Evolutionary conservation across 23 tunicate genomes (phyloP).

Genomic region (Styela plicata): DNA sequence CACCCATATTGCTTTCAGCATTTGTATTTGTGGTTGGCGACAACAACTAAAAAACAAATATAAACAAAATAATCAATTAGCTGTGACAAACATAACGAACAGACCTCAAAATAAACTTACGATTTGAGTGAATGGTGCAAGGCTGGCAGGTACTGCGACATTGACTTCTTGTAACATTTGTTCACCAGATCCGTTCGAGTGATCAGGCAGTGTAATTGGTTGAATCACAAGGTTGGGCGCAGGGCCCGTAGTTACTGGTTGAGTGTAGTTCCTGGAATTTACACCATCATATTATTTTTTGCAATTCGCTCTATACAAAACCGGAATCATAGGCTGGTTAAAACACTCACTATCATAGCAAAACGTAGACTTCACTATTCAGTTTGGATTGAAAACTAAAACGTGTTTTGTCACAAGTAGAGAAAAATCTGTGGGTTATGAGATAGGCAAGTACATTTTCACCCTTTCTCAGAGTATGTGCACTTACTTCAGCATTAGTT

Average conservation of each 20-base stretch:
- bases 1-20: not conserved
- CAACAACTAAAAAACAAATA: slow-evolving; percentile 10
- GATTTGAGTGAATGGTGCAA: slow-evolving; percentile 49
- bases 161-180: slow-evolving; percentile 40
- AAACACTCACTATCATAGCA: no score
- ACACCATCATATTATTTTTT: no score
- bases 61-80: not conserved
- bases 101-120: slow-evolving; percentile 9
- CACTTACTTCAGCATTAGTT: no score
- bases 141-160: slow-evolving; percentile 67
- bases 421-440: no score
- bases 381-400: no score
- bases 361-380: no score
- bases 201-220: slow-evolving; percentile 40
- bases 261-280: slow-evolving; percentile 23
- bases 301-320: no score
- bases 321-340: no score
- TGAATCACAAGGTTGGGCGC: slow-evolving; percentile 72
- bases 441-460: no score
- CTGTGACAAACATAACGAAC: not conserved
- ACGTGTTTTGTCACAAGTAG: no score
- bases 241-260: slow-evolving; percentile 20
- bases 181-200: slow-evolving; percentile 9
- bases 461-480: no score
- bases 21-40: not conserved